Conservation (phyloP, 2,888 invertebrate species). For the Eugnorisma glareosa region DNA sequence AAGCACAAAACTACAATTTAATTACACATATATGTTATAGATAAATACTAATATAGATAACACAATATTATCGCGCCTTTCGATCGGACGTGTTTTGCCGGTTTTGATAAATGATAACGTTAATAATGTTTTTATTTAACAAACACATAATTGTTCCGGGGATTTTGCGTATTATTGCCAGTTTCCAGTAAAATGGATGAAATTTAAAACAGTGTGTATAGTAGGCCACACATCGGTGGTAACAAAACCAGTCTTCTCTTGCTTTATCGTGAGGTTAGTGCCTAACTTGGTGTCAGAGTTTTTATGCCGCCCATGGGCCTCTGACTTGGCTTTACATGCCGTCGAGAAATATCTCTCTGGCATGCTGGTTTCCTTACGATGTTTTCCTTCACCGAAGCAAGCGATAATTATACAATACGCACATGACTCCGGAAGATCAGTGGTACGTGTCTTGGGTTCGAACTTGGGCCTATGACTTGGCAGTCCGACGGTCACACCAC, state of each 20-base stretch:
- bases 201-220: not conserved
- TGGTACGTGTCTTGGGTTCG: no score
- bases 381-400: no score
- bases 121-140: slow-evolving; percentile 51
- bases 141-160: slow-evolving; percentile 19
- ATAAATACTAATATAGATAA: slow-evolving; percentile 53
- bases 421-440: no score
- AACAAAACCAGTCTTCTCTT: not conserved
- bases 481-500: no score
- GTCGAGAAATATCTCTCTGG: no score
- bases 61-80: slow-evolving; percentile 52
- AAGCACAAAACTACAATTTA: slow-evolving; percentile 42
- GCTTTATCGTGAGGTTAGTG: no score
- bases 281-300: no score
- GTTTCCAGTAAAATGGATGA: slow-evolving; percentile 1
- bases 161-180: not conserved
- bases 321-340: no score
- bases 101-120: slow-evolving; percentile 55
- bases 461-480: no score
- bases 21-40: slow-evolving; percentile 60
- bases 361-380: no score
- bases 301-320: no score
- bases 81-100: slow-evolving; percentile 50
- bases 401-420: no score
- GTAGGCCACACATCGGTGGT: not conserved